Percentiles rank a stretch among this genome's conserved stretches.
Conservation (phyloP, 23 tunicate genomes). For the Trididemnum miniatum region DNA sequence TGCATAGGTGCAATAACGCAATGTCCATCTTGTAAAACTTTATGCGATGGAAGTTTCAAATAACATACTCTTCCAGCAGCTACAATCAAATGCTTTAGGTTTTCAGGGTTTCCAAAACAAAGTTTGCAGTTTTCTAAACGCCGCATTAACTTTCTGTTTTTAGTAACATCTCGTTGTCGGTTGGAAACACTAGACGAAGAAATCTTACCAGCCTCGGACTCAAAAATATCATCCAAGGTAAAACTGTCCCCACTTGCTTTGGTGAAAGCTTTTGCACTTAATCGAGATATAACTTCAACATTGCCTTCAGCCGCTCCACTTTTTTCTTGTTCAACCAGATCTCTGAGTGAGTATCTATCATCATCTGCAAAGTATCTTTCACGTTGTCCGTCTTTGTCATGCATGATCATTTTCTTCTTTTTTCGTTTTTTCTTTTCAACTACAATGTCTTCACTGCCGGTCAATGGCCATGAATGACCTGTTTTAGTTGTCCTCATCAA, state of each 20-base stretch:
- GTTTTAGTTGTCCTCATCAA: slow-evolving; percentile 67
- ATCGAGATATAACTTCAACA: slow-evolving; percentile 52
- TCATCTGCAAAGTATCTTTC: slow-evolving; percentile 91
- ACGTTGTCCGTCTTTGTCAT: slow-evolving; percentile 72
- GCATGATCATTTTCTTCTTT: slow-evolving; percentile 63
- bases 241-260: slow-evolving; percentile 79
- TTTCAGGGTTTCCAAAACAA: slow-evolving; percentile 82
- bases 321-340: slow-evolving; percentile 80
- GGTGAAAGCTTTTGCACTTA: slow-evolving; percentile 69
- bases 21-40: slow-evolving; percentile 74
- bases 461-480: slow-evolving; percentile 88
- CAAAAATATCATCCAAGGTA: slow-evolving; percentile 94
- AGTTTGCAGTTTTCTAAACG: slow-evolving; percentile 76
- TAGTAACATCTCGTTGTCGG: slow-evolving; percentile 46
- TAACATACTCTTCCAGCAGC: slow-evolving; percentile 73
- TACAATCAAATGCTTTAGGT: slow-evolving; percentile 69
- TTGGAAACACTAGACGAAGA: slow-evolving; percentile 23
- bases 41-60: slow-evolving; percentile 63
- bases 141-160: slow-evolving; percentile 45
- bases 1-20: slow-evolving; percentile 89
- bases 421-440: slow-evolving; percentile 3
- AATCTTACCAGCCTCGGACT: slow-evolving; percentile 58
- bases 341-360: slow-evolving; percentile 69
- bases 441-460: slow-evolving; percentile 17
- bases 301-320: slow-evolving; percentile 77